phyloP scores from a whole-genome alignment of 2,888 invertebrate genomes.

The Hydroisotoma schaefferi region DNA sequence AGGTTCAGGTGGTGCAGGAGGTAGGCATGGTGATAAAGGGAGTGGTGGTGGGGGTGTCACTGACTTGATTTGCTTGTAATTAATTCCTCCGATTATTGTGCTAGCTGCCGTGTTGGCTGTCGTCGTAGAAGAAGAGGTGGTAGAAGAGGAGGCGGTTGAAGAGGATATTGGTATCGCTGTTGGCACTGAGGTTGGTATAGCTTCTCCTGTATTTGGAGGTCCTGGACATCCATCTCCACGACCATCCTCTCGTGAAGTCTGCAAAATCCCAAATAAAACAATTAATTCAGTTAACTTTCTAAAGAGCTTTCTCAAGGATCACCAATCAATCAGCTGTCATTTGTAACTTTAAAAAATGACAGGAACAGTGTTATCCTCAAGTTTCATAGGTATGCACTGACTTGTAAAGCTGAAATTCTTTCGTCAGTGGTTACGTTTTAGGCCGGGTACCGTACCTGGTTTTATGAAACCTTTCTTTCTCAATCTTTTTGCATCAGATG shows the following conservation, averaged over 20 bases:
- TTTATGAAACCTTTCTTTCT: too few species aligned
- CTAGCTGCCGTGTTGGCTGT: constrained; percentile 33
- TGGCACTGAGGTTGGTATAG: constrained; percentile 21
- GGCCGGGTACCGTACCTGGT: too few species aligned
- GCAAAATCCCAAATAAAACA: constrained; percentile 29
- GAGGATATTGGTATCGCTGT: constrained; percentile 18
- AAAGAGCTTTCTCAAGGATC: too few species aligned
- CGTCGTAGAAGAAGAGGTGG: neutral
- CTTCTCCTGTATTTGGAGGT: constrained; percentile 35
- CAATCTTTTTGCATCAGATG: too few species aligned
- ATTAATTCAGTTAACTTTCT: constrained; percentile 28
- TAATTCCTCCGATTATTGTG: constrained; percentile 35
- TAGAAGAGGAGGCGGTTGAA: neutral
- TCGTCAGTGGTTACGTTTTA: too few species aligned
- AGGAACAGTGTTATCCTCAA: too few species aligned
- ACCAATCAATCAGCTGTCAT: too few species aligned
- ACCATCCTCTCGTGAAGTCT: constrained; percentile 49
- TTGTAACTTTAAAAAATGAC: too few species aligned
- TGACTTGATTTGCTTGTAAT: constrained; percentile 40
- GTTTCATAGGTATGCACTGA: too few species aligned
- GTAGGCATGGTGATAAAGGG: constrained; percentile 44
- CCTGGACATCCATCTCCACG: constrained; percentile 48
- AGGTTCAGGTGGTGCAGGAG: constrained; percentile 46
- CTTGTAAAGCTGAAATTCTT: too few species aligned
- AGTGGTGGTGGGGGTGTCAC: constrained; percentile 43